phyloP scores from a whole-genome alignment of 2,888 invertebrate genomes.

The Harmothoe impar region DNA sequence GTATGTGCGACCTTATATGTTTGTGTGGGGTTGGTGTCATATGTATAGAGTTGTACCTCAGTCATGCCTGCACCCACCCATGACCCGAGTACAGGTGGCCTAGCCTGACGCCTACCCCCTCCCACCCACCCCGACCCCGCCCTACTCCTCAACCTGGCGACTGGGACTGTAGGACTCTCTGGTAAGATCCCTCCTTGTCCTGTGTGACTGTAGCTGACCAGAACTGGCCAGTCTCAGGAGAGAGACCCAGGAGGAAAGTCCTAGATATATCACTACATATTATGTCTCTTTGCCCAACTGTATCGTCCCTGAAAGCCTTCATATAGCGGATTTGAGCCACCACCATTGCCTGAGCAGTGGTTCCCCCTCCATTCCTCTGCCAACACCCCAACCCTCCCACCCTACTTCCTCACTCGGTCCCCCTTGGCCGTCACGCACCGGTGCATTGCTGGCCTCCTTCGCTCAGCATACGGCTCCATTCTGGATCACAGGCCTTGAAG shows the following conservation, averaged over 20 bases:
- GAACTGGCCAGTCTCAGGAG: too few relatives aligned
- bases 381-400: neutral
- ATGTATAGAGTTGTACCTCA: too few relatives aligned
- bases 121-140: neutral
- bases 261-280: too few relatives aligned
- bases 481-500: conserved; percentile 14
- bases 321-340: neutral
- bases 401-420: conserved; percentile 9
- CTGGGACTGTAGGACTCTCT: too few relatives aligned
- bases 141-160: neutral
- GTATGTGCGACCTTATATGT: too few relatives aligned
- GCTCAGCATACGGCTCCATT: neutral
- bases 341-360: neutral
- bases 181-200: too few relatives aligned
- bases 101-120: neutral
- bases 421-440: neutral
- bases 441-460: neutral
- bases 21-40: too few relatives aligned
- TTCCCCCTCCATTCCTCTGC: neutral
- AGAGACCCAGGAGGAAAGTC: too few relatives aligned
- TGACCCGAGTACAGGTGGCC: conserved; percentile 9
- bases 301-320: neutral
- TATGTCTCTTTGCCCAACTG: neutral
- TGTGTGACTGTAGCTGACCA: too few relatives aligned
- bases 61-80: neutral